phyloP scores from a whole-genome alignment of 1,140 invertebrate genomes.

The Oryctes rhinoceros region DNA sequence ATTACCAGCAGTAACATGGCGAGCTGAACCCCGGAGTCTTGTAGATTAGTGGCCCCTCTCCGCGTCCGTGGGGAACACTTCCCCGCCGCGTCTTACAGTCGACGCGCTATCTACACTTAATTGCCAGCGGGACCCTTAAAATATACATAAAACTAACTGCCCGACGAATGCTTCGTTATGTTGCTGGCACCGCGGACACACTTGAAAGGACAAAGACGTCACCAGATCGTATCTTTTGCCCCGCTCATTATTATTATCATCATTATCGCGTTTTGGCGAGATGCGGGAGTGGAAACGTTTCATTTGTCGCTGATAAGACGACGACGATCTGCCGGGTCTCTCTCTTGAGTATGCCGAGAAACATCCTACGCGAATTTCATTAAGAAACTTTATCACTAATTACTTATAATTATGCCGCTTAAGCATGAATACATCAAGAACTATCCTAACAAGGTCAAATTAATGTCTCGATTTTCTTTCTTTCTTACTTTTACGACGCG shows the following conservation, averaged over 20 bases:
- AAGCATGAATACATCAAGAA: background rate
- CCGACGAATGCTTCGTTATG: conserved; percentile 47
- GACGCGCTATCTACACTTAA: conserved; percentile 51
- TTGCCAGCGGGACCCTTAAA: conserved; percentile 50
- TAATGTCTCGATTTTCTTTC: background rate
- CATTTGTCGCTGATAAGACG: conserved; percentile 29
- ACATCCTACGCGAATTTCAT: conserved; percentile 11
- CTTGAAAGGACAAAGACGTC: conserved; percentile 45
- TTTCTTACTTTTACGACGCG: too few species aligned
- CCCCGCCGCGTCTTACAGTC: conserved; percentile 52
- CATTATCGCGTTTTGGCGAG: conserved; percentile 18
- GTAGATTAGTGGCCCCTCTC: conserved; percentile 55
- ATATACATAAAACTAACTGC: conserved; percentile 53
- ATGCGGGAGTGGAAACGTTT: conserved; percentile 15
- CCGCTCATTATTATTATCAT: conserved; percentile 37
- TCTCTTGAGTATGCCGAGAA: conserved; percentile 11
- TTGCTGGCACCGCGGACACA: background rate
- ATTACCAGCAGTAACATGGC: conserved; percentile 53
- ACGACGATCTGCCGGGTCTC: background rate
- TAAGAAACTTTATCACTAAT: conserved; percentile 19
- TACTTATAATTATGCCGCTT: background rate
- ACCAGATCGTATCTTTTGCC: conserved; percentile 42
- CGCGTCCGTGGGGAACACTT: conserved; percentile 56
- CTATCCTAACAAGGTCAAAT: background rate
- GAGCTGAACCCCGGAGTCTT: conserved; percentile 51